phyloP scores from a whole-genome alignment of 1,140 invertebrate genomes.

The Microplitis demolitor region DNA sequence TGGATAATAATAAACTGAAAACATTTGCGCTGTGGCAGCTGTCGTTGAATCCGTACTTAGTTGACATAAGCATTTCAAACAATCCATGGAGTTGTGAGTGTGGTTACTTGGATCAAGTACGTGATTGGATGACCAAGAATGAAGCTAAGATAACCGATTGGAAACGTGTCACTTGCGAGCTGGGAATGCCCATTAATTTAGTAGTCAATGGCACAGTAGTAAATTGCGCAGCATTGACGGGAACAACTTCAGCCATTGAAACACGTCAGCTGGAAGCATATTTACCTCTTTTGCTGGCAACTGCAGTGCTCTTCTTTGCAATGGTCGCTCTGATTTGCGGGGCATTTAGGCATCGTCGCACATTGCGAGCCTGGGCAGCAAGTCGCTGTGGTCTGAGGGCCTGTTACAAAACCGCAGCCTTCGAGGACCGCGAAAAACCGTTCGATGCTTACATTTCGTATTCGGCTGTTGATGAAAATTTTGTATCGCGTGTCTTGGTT shows the following conservation, averaged over 20 bases:
- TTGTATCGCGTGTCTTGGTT: conserved; percentile 83
- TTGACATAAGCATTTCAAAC: conserved; percentile 77
- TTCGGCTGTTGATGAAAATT: conserved; percentile 87
- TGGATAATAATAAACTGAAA: conserved; percentile 79
- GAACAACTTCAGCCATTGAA: conserved; percentile 61
- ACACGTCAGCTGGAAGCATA: conserved; percentile 80
- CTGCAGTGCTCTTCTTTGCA: conserved; percentile 74
- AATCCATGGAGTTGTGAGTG: conserved; percentile 93
- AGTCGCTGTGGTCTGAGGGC: conserved; percentile 83
- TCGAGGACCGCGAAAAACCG: conserved; percentile 80
- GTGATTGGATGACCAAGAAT: conserved; percentile 77
- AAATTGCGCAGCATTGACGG: conserved; percentile 58
- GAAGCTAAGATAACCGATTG: conserved; percentile 75
- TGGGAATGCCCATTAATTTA: conserved; percentile 64
- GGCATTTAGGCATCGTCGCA: conserved; percentile 79
- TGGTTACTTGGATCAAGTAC: conserved; percentile 76
- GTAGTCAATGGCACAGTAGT: conserved; percentile 70
- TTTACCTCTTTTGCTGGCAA: conserved; percentile 76
- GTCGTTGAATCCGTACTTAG: conserved; percentile 75
- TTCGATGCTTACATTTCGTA: conserved; percentile 93
- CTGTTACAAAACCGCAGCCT: conserved; percentile 79
- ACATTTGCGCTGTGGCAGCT: conserved; percentile 79
- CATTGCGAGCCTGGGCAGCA: conserved; percentile 85
- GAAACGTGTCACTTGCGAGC: conserved; percentile 67
- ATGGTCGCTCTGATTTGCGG: conserved; percentile 75